phyloP scores from a whole-genome alignment of 2,113 vertebrate species.

The Campylomormyrus tamandua region DNA sequence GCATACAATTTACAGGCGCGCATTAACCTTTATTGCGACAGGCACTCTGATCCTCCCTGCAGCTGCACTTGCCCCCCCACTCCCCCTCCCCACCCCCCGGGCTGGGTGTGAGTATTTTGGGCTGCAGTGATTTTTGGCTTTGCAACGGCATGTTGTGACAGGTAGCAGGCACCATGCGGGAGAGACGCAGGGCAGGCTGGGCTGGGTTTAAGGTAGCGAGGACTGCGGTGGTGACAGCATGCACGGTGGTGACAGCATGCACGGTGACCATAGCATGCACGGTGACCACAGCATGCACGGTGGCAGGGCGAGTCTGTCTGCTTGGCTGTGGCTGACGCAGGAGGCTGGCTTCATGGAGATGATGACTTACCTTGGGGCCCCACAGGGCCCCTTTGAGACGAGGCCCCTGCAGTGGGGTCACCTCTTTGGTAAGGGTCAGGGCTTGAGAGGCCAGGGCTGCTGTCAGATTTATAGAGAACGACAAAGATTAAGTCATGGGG shows the following conservation, averaged over 20 bases:
- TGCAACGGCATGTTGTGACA: background rate
- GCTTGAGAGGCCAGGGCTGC: too few relatives aligned
- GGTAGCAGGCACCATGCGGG: background rate
- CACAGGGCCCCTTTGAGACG: background rate
- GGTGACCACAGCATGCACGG: background rate
- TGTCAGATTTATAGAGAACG: background rate
- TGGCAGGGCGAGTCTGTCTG: background rate
- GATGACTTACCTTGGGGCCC: background rate
- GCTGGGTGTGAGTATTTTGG: background rate
- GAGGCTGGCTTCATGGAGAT: background rate
- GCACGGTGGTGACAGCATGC: background rate
- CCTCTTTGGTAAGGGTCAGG: background rate
- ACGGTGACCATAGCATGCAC: background rate
- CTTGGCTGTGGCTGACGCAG: background rate
- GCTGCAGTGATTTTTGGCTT: constrained; percentile 10
- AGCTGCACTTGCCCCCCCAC: background rate
- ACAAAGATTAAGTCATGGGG: background rate
- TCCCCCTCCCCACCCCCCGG: background rate
- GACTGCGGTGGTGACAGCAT: background rate
- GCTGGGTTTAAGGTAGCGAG: background rate
- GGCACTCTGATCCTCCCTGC: background rate
- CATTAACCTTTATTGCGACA: background rate
- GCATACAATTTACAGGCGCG: background rate
- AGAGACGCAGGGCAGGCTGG: background rate
- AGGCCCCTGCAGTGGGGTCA: background rate